Conservation (phyloP, 2,797 vertebrate genomes). For the Enteromius unitaeniatus region DNA sequence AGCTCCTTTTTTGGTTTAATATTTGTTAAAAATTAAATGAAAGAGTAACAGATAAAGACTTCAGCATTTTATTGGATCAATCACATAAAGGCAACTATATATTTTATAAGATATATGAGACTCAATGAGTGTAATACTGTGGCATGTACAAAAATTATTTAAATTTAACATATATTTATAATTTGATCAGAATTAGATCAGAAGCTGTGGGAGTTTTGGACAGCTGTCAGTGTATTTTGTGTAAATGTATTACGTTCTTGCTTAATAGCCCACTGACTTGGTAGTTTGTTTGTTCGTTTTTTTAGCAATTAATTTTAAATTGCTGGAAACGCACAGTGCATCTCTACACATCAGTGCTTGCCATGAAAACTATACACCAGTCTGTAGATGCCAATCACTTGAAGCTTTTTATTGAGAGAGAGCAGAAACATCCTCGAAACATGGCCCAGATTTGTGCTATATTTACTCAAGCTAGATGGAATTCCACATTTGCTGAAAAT, state of each 20-base stretch:
- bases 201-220: no score
- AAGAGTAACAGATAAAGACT: not conserved
- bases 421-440: conserved; percentile 22
- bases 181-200: no score
- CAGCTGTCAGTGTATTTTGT: not conserved
- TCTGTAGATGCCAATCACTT: conserved; percentile 21
- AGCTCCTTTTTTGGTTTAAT: not conserved
- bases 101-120: not conserved
- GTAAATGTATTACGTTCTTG: not conserved
- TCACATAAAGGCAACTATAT: not conserved
- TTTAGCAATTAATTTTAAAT: not conserved
- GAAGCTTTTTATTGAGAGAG: not conserved
- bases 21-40: not conserved
- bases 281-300: not conserved
- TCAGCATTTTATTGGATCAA: not conserved
- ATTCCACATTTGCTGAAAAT: conserved; percentile 44
- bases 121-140: no score
- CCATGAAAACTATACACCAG: not conserved
- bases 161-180: no score
- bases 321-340: not conserved
- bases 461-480: conserved; percentile 40
- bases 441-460: conserved; percentile 44
- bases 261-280: not conserved
- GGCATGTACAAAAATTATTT: no score
- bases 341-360: not conserved